A percentile compares a stretch with the other conserved stretches of the same genome.
Evolutionary conservation across 2,113 vertebrate species (phyloP).

Genomic region (Antechinus flavipes): DNA sequence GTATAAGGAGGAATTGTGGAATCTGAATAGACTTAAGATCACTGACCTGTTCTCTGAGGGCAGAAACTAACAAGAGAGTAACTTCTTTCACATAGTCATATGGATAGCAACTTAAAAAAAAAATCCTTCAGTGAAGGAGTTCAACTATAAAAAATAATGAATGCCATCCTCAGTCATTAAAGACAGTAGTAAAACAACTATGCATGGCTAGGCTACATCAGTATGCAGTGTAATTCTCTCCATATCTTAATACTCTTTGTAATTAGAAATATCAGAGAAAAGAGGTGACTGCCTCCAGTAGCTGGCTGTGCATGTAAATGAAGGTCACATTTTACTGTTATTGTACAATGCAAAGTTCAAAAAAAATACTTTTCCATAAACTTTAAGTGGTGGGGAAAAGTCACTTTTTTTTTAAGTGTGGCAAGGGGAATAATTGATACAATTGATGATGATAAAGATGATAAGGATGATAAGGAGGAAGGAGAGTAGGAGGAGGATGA

Average conservation of each 20-base stretch:
- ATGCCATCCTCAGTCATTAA: background rate
- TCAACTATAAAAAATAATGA: conserved; percentile 18
- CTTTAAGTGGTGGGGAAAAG: background rate
- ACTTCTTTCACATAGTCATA: background rate
- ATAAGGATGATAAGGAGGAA: too few relatives aligned
- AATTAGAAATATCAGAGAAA: conserved; percentile 25
- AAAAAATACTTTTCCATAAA: background rate
- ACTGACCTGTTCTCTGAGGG: background rate
- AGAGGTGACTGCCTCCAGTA: background rate
- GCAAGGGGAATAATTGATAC: background rate
- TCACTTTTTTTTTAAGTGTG: background rate
- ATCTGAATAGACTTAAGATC: background rate
- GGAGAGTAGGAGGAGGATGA: background rate
- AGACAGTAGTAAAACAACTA: conserved; percentile 31
- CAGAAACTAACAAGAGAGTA: background rate
- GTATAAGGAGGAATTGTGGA: background rate
- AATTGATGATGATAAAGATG: background rate
- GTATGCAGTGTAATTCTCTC: background rate
- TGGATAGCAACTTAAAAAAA: background rate
- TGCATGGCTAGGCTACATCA: background rate
- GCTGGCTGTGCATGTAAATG: background rate
- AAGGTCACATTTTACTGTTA: background rate
- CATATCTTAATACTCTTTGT: conserved; percentile 3
- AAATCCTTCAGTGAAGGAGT: background rate
- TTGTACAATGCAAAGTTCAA: background rate